A percentile compares a stretch with the other conserved stretches of the same genome.
These are phyloP conservation scores for Nothobranchius furzeri DNA, from an alignment of 2,113 vertebrate species.

Conservation along the genomic window DNA sequence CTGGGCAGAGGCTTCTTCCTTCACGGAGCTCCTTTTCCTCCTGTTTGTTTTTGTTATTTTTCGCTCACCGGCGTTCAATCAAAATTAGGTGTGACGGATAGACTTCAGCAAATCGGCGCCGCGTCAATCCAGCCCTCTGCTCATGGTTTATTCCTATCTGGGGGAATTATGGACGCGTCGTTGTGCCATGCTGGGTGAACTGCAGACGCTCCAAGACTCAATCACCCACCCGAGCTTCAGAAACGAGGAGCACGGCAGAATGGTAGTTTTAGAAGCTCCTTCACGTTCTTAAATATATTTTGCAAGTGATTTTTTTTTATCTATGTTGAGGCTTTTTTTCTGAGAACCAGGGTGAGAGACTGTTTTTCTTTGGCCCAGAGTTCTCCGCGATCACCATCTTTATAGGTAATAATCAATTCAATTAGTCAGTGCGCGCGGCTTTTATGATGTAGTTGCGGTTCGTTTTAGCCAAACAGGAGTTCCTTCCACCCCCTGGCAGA, in stretches of 20 bases:
- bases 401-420: not conserved
- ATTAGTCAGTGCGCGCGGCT: not conserved
- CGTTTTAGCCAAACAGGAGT: no score
- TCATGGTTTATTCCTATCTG: slow-evolving; percentile 8
- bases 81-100: slow-evolving; percentile 40
- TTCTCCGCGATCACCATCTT: slow-evolving; percentile 11
- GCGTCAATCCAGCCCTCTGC: slow-evolving; percentile 26
- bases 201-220: slow-evolving; percentile 45
- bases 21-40: slow-evolving; percentile 40
- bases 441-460: not conserved
- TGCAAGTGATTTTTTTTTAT: not conserved
- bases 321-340: slow-evolving; percentile 21
- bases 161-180: slow-evolving; percentile 55
- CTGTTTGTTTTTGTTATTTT: no score
- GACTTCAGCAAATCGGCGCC: slow-evolving; percentile 21
- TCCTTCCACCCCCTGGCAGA: slow-evolving; percentile 2
- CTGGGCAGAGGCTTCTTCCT: slow-evolving; percentile 55
- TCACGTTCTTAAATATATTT: slow-evolving; percentile 9
- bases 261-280: not conserved
- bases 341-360: not conserved
- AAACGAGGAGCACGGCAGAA: no score
- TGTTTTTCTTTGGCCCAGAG: no score
- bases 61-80: slow-evolving; percentile 31
- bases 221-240: slow-evolving; percentile 4
- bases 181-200: slow-evolving; percentile 33